Evolutionary conservation across 1,140 invertebrate genomes (phyloP), one percentile per base, ranked within the genome.

Genomic region (Drosophila kikkawai): DNA sequence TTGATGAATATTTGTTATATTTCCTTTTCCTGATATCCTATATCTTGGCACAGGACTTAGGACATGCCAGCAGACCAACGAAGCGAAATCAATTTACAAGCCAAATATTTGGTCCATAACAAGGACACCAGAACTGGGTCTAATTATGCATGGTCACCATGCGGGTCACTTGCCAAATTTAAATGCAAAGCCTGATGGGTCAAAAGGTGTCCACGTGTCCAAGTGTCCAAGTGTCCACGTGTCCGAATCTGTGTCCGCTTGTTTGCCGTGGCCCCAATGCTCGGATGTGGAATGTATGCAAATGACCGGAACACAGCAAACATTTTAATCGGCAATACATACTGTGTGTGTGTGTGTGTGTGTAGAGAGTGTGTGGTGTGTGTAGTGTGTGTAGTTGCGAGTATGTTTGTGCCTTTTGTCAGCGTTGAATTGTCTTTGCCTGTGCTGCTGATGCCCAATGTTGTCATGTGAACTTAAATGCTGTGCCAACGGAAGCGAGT

Each of bases 71-170:
- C 2, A 5, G 26, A 36, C 39, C 44, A 19, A 19, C 32, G 41
- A 68, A 26, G 34, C 39, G 11, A 50, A 76, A 67, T 76, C 74
- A 76, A 76, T 76, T 76, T 67, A 50, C 55, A 67, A 59, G 53
- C 53, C 73, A 76, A 76, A 66, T 67, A 76, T 76, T 76, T 67
- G 73, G 47, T 4, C 12, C 69, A 71, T 59, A 73, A 73, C 67
- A 73, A 71, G 53, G 29, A 51, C 75, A 22, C 36, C 44, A 15
- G 53, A 79, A 65, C 29, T 79, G 57, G 22, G 22, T 61, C 75
- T 77, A 77, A 77, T 77, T 77, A 77, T 77, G 74, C 75, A 77
- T 61, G 64, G 75, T 77, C 74, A 77, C 74, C 57, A 77, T 77
- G 74, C 74, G 64, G 75, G 75, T 77, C 63, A 77, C 71, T 68